A percentile compares a stretch with the other conserved stretches of the same genome.
These are phyloP conservation scores for Rhimphoctona megacephalus DNA, from an alignment of 2,888 invertebrate species.

Conservation along the genomic window DNA sequence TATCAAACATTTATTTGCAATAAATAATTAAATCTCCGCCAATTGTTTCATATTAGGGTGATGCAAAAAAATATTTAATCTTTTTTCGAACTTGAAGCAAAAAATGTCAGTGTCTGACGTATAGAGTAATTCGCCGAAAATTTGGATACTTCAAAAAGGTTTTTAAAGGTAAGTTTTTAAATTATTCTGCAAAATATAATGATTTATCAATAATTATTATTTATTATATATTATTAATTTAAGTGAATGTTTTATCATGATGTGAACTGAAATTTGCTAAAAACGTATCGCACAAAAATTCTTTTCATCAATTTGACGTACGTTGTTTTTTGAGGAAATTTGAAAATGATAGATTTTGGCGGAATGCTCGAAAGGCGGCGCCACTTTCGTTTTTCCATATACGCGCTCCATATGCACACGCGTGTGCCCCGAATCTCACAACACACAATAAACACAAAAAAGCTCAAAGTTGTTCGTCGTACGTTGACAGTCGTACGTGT, in stretches of 20 bases:
- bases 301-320: background rate
- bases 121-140: background rate
- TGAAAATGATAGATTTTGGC: background rate
- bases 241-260: background rate
- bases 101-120: background rate
- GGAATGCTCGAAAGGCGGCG: background rate
- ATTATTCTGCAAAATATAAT: background rate
- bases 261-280: background rate
- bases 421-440: background rate
- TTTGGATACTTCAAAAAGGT: background rate
- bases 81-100: background rate
- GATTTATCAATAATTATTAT: background rate
- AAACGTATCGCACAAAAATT: too few relatives aligned
- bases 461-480: conserved; percentile 6
- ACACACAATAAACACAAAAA: conserved; percentile 11
- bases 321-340: background rate
- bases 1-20: background rate
- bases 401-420: background rate
- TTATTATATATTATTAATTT: background rate
- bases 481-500: conserved; percentile 11
- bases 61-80: background rate
- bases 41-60: background rate
- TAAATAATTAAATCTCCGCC: background rate
- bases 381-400: background rate
- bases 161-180: background rate